Evolutionary conservation across 2,797 vertebrate species (phyloP), one percentile per base, ranked within the genome.

Genomic region (Enteromius anoplus): DNA sequence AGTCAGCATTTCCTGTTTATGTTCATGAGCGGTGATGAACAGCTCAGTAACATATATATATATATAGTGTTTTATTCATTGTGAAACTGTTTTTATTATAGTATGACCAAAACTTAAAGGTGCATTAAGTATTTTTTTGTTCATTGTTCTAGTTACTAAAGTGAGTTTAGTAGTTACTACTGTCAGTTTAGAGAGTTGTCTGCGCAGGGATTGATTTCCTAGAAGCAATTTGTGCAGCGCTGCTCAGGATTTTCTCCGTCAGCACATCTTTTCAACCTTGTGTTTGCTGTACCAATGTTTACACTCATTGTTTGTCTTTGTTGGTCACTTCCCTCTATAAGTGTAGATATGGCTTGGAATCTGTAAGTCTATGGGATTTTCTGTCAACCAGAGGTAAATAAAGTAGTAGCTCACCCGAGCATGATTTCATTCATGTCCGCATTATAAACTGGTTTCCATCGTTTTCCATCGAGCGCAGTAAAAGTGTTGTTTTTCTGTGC

Each of bases 401-500:
- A 29, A 69, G 12, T 15, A 45, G 42, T 4, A 45, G 15, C 23
- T 49, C 23, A 11, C 23, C 69, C 23, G 3, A 76, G 32, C 26
- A 45, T 70, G 68, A 70, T 70, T 47, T 47, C 21, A 3, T 45
- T 47, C 14, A 29, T 26, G 42, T 5, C 42, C 17, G 14, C 8
- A 10, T 15, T 14, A 26, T 26, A 29, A 7, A 60, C 34, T 23
- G 47, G 3, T 70, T 47, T 17, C 4, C 15, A 71, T 2, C 17
- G 42, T 0, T 17, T 53, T n/a, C 12, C 19, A 73, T 7, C 2
- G 69, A 32, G 42, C 32, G 64, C 21, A 70, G 70, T 55, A 80
- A 47, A 78, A 49, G 47, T 14, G 29, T 40, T 19, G 76, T 76
- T 69, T 53, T 83, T 82, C 80, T 89, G 47, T 23, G 77, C 78